Percentiles rank a stretch among this genome's conserved stretches.
phyloP scores from a whole-genome alignment of 2,113 vertebrate species.

The Gymnocephalus cernua region DNA sequence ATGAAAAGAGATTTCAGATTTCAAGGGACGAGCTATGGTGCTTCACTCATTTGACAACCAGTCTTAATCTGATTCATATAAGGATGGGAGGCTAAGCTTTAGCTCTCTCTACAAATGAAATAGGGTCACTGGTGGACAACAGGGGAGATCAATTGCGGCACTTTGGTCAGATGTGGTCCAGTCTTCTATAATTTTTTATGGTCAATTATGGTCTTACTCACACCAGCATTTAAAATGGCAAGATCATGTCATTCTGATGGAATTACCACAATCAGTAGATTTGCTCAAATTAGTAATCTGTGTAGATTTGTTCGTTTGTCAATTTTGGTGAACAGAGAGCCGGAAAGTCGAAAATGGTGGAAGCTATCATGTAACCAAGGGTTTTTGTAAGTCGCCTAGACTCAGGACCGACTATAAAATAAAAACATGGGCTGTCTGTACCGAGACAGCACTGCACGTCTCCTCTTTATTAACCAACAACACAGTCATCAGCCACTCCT shows the following conservation, averaged over 20 bases:
- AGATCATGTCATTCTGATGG: not conserved
- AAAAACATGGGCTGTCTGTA: no score
- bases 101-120: constrained; percentile 11
- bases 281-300: not conserved
- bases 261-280: not conserved
- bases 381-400: no score
- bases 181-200: not conserved
- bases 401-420: no score
- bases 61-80: constrained; percentile 31
- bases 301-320: not conserved
- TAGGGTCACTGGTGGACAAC: not conserved
- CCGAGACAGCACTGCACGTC: no score
- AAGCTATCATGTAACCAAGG: not conserved
- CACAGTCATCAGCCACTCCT: no score
- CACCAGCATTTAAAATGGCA: not conserved
- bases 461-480: no score
- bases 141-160: not conserved
- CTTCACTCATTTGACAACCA: constrained; percentile 19
- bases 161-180: not conserved
- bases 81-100: not conserved
- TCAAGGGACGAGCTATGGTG: constrained; percentile 2
- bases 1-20: constrained; percentile 31
- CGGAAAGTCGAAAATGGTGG: not conserved
- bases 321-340: not conserved
- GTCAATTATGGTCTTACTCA: not conserved